A percentile compares a stretch with the other conserved stretches of the same genome.
These are phyloP conservation scores for Pollicipes pollicipes DNA, from an alignment of 1,140 invertebrate genomes.

Conservation along the genomic window DNA sequence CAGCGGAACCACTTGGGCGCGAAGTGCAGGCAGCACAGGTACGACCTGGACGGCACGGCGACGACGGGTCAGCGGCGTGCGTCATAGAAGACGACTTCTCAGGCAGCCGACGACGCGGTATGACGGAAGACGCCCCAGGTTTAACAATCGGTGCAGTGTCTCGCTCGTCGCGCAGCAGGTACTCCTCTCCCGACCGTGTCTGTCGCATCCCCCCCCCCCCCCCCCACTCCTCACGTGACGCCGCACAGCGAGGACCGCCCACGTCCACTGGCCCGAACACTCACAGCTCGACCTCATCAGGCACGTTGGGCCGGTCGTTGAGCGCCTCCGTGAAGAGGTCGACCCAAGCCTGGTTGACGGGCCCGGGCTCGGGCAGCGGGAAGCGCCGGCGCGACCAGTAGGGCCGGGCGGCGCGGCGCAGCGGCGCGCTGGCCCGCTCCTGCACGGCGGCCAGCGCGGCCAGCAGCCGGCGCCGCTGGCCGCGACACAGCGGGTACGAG, in stretches of 20 bases:
- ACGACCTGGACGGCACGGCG: no score
- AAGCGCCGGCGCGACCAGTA: not conserved
- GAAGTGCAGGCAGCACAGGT: not conserved
- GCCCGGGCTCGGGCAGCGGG: not conserved
- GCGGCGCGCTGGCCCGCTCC: not conserved
- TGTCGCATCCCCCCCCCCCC: no score
- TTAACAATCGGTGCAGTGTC: no score
- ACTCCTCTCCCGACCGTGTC: no score
- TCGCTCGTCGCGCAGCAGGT: no score
- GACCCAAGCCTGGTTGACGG: conserved; percentile 1
- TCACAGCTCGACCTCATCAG: not conserved
- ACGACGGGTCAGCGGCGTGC: no score
- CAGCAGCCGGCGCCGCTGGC: not conserved
- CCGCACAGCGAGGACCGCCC: no score
- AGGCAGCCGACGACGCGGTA: no score
- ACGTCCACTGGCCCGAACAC: not conserved
- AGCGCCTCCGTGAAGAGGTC: not conserved
- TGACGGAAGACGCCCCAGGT: no score
- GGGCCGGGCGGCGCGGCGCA: not conserved
- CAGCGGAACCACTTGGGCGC: conserved; percentile 1
- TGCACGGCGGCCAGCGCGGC: not conserved
- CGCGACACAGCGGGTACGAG: conserved; percentile 4
- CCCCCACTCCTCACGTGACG: no score
- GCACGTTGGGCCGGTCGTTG: conserved; percentile 2
- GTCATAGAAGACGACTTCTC: no score